Conservation (phyloP, 2,797 vertebrate species). For the Enteromius mattozi region DNA sequence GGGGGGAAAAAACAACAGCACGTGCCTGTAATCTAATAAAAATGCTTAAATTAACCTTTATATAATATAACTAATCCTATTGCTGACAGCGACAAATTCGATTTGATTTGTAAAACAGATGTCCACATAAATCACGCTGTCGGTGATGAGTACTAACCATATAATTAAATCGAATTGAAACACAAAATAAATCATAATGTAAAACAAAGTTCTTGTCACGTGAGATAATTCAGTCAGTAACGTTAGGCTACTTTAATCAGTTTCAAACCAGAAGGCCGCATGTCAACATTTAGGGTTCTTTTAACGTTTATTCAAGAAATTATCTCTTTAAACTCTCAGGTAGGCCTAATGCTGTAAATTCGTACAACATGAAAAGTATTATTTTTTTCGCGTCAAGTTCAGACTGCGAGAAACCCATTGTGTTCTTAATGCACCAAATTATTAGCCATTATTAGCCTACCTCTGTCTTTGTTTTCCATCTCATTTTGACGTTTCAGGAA, state of each 20-base stretch:
- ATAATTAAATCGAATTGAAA: constrained; percentile 47
- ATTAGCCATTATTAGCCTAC: neutral
- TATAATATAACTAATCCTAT: constrained; percentile 7
- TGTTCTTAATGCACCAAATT: neutral
- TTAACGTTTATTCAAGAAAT: neutral
- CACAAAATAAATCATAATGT: constrained; percentile 41
- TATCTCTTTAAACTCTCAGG: neutral
- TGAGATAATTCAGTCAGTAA: constrained; percentile 13
- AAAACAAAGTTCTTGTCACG: constrained; percentile 17
- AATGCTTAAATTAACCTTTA: neutral
- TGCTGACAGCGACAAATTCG: constrained; percentile 29
- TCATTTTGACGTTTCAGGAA: neutral
- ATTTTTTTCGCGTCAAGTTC: neutral
- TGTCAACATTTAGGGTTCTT: neutral
- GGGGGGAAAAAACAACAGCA: neutral
- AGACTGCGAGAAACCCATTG: neutral
- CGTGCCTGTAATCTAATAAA: neutral
- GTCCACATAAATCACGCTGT: constrained; percentile 51
- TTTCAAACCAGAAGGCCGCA: neutral
- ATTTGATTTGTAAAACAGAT: constrained; percentile 56
- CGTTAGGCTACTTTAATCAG: neutral
- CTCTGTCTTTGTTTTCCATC: neutral
- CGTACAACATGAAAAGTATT: neutral
- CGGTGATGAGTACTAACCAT: constrained; percentile 41
- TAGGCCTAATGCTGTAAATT: neutral